Evolutionary conservation across 2,797 vertebrate genomes (phyloP).

Genomic region (Chlorospingus semifuscus): DNA sequence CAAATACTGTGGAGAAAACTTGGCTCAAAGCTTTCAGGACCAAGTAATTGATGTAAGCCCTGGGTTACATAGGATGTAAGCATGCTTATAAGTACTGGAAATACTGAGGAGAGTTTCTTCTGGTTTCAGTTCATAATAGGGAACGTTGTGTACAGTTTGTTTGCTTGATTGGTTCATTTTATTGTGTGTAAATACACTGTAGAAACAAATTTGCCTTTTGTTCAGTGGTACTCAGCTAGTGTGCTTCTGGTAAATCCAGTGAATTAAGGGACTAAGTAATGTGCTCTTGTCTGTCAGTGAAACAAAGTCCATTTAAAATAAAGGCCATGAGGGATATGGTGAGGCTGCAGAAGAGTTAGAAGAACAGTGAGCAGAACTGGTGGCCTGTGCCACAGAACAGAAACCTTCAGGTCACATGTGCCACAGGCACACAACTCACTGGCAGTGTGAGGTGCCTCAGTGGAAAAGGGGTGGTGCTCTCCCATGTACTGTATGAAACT

Average conservation of each 20-base stretch:
- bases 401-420: background rate
- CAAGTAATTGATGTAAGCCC: background rate
- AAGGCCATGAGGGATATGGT: fast-evolving
- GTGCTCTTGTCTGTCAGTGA: background rate
- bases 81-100: background rate
- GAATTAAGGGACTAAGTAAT: background rate
- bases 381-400: background rate
- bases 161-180: slow-evolving; percentile 16
- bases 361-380: background rate
- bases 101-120: background rate
- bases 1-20: background rate
- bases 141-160: background rate
- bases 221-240: background rate
- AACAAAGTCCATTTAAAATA: background rate
- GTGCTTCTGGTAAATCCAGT: background rate
- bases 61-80: background rate
- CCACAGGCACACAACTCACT: background rate
- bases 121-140: slow-evolving; percentile 11
- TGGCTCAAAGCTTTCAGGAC: background rate
- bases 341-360: background rate
- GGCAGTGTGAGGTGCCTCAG: background rate
- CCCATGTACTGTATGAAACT: background rate
- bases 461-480: background rate
- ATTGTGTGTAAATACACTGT: background rate
- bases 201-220: slow-evolving; percentile 5